Evolutionary conservation across 2,888 invertebrate species (phyloP), one percentile per base, ranked within the genome.

Genomic region (Myathropa florea): DNA sequence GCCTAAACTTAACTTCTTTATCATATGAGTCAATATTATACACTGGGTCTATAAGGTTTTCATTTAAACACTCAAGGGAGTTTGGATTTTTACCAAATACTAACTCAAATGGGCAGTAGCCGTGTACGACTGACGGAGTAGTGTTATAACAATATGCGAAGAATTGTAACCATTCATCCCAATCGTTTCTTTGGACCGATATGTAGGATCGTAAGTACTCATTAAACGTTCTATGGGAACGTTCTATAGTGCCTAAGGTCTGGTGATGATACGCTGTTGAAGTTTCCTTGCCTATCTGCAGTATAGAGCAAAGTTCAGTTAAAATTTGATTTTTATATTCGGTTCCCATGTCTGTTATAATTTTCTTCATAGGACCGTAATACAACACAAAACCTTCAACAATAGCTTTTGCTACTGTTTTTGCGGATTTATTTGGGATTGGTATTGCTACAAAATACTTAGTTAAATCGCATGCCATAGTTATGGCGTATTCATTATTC

Each of bases 191-290:
- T 33, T 39, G 28, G 1, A 28, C 23, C 1, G 64, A 78, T 24
- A 67, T 46, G 59, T 77, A 84, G 28, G 36, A 67, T 55, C 70
- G 46, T 18, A 88, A 24, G 64, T 75, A 88, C 23, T 88, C 81
- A 65, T 80, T 88, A 30, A 88, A 57, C 9, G 55, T 64, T n/a
- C n/a, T n/a, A n/a, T n/a, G n/a, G n/a, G n/a, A n/a, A n/a, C n/a
- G n/a, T n/a, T 78, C 70, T 76, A 63, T 46, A 36, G 73, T 70
- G 12, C 82, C 83, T 53, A 88, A 36, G 14, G 46, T 59, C 60
- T 85, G 61, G 36, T 77, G 78, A 55, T 86, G 75, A n/a, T 63
- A 77, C 9, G 86, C 60, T n/a, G n/a, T n/a, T n/a, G n/a, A n/a
- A n/a, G n/a, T n/a, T n/a, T n/a, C n/a, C n/a, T n/a, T n/a, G n/a